A percentile compares a stretch with the other conserved stretches of the same genome.
These are phyloP conservation scores for Salvelinus alpinus DNA, from an alignment of 2,113 vertebrate genomes.

Conservation along the genomic window DNA sequence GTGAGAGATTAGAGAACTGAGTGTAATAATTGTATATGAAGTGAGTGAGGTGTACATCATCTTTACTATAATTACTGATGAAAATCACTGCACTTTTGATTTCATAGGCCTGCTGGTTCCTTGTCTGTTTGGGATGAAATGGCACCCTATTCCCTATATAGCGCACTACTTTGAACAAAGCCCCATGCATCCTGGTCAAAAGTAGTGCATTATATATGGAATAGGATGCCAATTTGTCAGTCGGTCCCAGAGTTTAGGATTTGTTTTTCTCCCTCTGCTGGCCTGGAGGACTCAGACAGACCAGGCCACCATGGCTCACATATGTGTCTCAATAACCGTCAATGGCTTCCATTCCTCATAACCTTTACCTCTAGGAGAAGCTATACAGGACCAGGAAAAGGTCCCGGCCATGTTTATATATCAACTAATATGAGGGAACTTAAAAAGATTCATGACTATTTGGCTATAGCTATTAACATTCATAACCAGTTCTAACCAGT, in stretches of 20 bases:
- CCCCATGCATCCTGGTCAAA: no score
- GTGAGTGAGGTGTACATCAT: not conserved
- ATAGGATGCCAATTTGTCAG: no score
- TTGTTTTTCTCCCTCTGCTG: constrained; percentile 30
- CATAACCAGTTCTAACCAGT: no score
- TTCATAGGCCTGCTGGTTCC: not conserved
- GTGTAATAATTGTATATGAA: constrained; percentile 45
- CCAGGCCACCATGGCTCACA: constrained; percentile 30
- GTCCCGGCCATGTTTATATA: no score
- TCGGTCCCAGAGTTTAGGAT: not conserved
- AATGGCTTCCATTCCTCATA: not conserved
- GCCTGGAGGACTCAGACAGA: not conserved
- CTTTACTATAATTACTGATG: not conserved
- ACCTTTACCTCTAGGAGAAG: no score
- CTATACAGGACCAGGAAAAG: no score
- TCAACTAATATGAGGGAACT: no score
- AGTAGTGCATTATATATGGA: no score
- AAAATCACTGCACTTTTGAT: constrained; percentile 11
- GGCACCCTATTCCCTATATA: not conserved
- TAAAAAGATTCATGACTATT: no score
- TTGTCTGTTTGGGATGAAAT: not conserved
- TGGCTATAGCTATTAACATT: no score
- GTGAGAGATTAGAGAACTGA: constrained; percentile 39
- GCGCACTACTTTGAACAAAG: no score
- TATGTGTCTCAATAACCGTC: not conserved